These are phyloP conservation scores for Sphyrna mokarran DNA, from an alignment of 2,113 vertebrate species.

Conservation along the genomic window DNA sequence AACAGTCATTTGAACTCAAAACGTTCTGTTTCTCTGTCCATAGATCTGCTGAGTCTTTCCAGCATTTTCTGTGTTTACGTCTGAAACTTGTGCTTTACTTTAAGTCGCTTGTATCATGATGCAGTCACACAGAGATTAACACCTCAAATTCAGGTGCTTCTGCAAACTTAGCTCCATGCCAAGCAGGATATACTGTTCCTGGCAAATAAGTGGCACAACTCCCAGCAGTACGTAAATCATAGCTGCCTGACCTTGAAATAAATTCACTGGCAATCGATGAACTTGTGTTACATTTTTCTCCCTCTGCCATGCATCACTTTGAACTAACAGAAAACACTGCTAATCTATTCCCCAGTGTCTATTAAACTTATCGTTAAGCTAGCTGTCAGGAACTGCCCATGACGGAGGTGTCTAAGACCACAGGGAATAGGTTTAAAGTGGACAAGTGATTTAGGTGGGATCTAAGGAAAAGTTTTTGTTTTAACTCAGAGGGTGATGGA, in stretches of 20 bases:
- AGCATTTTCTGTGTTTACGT: too few relatives aligned
- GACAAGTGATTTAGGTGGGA: too few relatives aligned
- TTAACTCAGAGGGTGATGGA: too few relatives aligned
- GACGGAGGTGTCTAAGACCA: too few relatives aligned
- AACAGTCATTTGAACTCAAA: too few relatives aligned
- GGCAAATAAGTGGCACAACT: background rate
- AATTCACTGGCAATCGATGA: background rate
- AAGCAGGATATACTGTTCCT: background rate
- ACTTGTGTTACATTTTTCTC: background rate
- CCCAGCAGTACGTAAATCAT: background rate
- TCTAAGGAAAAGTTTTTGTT: too few relatives aligned
- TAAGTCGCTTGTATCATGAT: background rate
- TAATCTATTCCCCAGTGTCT: background rate
- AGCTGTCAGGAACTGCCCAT: background rate
- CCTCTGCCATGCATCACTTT: background rate
- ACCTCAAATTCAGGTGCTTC: background rate
- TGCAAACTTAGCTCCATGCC: background rate
- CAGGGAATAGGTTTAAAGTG: too few relatives aligned
- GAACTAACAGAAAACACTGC: background rate
- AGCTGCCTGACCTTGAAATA: background rate
- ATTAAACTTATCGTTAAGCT: background rate
- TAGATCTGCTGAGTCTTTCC: too few relatives aligned
- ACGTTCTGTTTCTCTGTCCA: too few relatives aligned
- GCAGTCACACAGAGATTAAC: background rate
- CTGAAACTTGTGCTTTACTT: background rate